Base-by-base conservation (phyloP, 64 coral and sea anemone genomes). In the Anthopleura sola region DNA sequence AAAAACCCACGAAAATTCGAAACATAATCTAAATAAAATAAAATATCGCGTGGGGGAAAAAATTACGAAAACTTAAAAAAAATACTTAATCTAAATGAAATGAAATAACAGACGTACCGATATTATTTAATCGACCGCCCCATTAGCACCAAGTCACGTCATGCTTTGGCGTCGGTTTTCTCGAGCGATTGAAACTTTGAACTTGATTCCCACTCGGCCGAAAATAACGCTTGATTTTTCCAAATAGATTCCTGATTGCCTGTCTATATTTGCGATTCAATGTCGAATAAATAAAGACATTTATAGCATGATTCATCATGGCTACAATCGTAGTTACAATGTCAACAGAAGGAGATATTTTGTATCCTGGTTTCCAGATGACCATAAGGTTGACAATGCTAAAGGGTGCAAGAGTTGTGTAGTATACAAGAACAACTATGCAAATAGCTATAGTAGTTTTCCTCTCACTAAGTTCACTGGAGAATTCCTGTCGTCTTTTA, bases 271-370 rank as follows among this genome's bases (percentile, higher is more conserved):
- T 86, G 64, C 89, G 40, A 23, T 85, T 76, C 46, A 79, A 80
- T 14, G 79, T 46, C 5, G 89, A 78, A 78, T 91, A 91, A 86
- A 91, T 91, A 49, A 91, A 91, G 5, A 91, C 89, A 86, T 91
- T 91, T 13, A 80, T 86, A 44, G 39, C 83, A 24, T 91, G 83
- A 38, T 91, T 91, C 8, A 71, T 71, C 50, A 80, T 75, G 51
- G 89, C 89, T 24, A 91, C 6, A 17, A 91, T 8, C 17, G 76
- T 85, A 36, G 89, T 91, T 6, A 32, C 21, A 6, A 91, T 31
- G 21, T 91, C 89, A 8, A 91, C 5, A 46, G 49, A 77, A 5
- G 89, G 89, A 6, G 89, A 37, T 32, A 91, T 85, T n/a, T 80
- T 6, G 48, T 78, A 57, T 13, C 28, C 37, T 0, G 89, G 89